Evolutionary conservation across 2,797 vertebrate genomes (phyloP).

Genomic region (Hyperoplus immaculatus): DNA sequence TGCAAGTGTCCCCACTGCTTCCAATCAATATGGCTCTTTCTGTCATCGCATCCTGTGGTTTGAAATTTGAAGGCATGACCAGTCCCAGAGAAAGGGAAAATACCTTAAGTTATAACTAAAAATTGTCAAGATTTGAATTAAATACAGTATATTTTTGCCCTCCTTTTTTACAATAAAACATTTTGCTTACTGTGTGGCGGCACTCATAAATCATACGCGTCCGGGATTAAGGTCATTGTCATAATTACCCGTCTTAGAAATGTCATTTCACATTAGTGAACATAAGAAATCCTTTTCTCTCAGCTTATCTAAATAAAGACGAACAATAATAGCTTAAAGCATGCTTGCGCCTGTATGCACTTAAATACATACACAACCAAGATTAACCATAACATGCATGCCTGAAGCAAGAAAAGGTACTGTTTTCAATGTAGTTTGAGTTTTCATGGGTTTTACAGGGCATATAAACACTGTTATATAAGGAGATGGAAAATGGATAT

Average conservation of each 20-base stretch:
- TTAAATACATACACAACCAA: background rate
- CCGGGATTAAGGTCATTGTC: background rate
- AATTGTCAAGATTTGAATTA: background rate
- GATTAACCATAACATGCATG: background rate
- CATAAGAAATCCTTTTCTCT: background rate
- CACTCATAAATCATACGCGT: background rate
- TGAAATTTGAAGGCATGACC: background rate
- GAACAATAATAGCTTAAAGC: slow-evolving; percentile 1
- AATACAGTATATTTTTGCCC: background rate
- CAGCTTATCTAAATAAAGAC: background rate
- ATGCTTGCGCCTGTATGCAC: no score
- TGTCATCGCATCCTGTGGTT: background rate
- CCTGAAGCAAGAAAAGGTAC: background rate
- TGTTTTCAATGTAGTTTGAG: background rate
- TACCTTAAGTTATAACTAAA: background rate
- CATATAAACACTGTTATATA: background rate
- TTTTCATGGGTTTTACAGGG: background rate
- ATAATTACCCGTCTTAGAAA: slow-evolving; percentile 3
- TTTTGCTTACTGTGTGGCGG: background rate
- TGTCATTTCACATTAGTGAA: slow-evolving; percentile 1
- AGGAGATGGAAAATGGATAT: background rate
- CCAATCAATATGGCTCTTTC: slow-evolving; percentile 25
- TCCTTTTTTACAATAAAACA: background rate
- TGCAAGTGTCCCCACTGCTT: slow-evolving; percentile 21
- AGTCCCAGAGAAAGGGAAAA: background rate